A percentile compares a stretch with the other conserved stretches of the same genome.
These are phyloP conservation scores for Melanotaenia trifasciata DNA, from an alignment of 2,797 vertebrate genomes.

Conservation along the genomic window DNA sequence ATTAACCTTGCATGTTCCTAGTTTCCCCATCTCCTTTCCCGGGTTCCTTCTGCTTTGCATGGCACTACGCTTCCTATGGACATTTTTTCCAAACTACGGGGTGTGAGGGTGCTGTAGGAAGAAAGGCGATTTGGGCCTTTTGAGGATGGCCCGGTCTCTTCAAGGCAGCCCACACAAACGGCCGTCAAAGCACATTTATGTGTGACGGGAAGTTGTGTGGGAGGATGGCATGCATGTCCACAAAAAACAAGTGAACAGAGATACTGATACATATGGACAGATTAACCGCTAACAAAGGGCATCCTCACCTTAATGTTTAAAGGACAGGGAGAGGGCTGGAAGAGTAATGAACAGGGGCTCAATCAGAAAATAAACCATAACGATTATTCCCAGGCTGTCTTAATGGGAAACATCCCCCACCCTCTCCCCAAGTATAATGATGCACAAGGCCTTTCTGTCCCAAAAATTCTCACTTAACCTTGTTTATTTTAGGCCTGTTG, in stretches of 20 bases:
- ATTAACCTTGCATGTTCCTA: slow-evolving; percentile 23
- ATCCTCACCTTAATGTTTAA: slow-evolving; percentile 12
- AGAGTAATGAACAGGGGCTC: slow-evolving; percentile 38
- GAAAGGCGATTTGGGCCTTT: slow-evolving; percentile 24
- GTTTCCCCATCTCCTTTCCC: slow-evolving; percentile 30
- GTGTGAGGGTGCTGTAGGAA: slow-evolving; percentile 45
- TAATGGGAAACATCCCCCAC: slow-evolving; percentile 16
- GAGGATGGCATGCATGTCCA: slow-evolving; percentile 19
- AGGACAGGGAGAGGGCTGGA: slow-evolving; percentile 14
- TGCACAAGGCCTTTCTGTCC: background rate
- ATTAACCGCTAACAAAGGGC: slow-evolving; percentile 37
- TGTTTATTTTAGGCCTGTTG: background rate
- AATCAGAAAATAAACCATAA: slow-evolving; percentile 33
- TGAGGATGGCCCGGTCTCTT: slow-evolving; percentile 20
- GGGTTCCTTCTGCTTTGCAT: slow-evolving; percentile 18
- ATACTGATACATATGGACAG: slow-evolving; percentile 50
- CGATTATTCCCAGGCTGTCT: slow-evolving; percentile 53
- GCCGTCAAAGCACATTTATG: slow-evolving; percentile 61
- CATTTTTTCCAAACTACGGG: slow-evolving; percentile 12
- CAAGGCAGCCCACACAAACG: slow-evolving; percentile 58
- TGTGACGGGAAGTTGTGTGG: slow-evolving; percentile 49
- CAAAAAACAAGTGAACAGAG: slow-evolving; percentile 36
- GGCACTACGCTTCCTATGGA: slow-evolving; percentile 43
- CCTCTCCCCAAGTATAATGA: background rate
- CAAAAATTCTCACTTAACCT: background rate